A percentile compares a stretch with the other conserved stretches of the same genome.
phyloP scores from a whole-genome alignment of 2,797 vertebrate species.

The Atherinosoma microstoma region DNA sequence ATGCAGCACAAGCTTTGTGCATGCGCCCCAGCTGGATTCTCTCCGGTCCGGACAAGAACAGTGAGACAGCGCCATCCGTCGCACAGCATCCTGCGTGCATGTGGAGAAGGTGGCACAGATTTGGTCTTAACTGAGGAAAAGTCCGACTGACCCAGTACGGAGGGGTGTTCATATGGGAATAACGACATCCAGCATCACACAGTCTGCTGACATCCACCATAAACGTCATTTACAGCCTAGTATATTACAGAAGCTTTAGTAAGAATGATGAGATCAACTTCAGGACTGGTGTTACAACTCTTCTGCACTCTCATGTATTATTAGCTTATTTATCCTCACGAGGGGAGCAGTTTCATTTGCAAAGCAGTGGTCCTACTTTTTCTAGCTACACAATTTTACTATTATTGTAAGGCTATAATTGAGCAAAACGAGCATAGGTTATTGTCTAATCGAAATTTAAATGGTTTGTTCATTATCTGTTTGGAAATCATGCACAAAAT shows the following conservation, averaged over 20 bases:
- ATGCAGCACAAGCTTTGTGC: conserved; percentile 52
- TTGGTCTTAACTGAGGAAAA: conserved; percentile 8
- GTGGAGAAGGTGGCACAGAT: conserved; percentile 24
- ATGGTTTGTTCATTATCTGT: conserved; percentile 7
- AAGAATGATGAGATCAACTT: conserved; percentile 29
- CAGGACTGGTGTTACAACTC: conserved; percentile 22
- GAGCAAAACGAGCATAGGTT: not conserved
- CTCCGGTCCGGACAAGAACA: conserved; percentile 71
- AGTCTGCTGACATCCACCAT: conserved; percentile 38
- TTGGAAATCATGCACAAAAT: conserved; percentile 34
- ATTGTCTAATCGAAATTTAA: not conserved
- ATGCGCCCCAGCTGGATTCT: conserved; percentile 55
- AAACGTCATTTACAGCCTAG: conserved; percentile 5
- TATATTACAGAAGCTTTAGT: conserved; percentile 8
- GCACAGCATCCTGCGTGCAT: conserved; percentile 55
- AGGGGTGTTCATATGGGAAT: conserved; percentile 28
- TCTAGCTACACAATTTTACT: conserved; percentile 11
- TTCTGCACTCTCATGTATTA: conserved; percentile 35
- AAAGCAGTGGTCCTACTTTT: conserved; percentile 17
- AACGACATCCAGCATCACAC: conserved; percentile 50
- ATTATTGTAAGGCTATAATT: not conserved
- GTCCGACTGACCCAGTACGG: conserved; percentile 19
- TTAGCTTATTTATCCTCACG: conserved; percentile 30
- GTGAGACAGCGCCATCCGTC: conserved; percentile 86
- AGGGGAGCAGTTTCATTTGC: conserved; percentile 6